Conservation (phyloP, 2,797 vertebrate species). For the Pogoniulus pusillus region DNA sequence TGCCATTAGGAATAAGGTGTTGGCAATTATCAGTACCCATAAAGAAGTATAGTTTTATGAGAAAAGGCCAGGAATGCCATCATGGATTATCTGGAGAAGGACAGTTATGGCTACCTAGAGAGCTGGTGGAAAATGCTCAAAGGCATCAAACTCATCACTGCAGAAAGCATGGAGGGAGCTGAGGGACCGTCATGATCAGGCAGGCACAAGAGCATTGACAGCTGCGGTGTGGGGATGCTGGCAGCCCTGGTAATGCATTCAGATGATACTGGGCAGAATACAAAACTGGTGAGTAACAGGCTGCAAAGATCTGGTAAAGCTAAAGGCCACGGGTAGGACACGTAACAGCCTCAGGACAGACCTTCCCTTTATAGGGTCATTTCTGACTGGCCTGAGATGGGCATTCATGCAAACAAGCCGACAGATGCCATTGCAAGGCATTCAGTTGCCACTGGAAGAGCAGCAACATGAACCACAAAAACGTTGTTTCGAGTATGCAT, state of each 20-base stretch:
- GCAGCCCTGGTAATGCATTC: too few relatives aligned
- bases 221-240: not conserved
- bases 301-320: not conserved
- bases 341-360: not conserved
- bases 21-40: not conserved
- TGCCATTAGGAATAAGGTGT: not conserved
- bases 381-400: not conserved
- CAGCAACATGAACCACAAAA: rapidly evolving
- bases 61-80: not conserved
- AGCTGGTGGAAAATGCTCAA: not conserved
- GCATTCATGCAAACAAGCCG: not conserved
- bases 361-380: not conserved
- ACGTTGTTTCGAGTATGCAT: not conserved
- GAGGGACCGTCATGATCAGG: not conserved
- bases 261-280: not conserved
- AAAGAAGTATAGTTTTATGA: not conserved
- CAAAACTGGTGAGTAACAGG: not conserved
- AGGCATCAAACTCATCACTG: not conserved
- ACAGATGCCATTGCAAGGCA: not conserved
- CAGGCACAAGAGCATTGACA: not conserved
- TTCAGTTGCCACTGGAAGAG: not conserved
- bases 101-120: not conserved
- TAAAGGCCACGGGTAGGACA: not conserved
- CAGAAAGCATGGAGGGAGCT: not conserved
- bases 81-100: not conserved